Base-by-base conservation (phyloP, 2,797 vertebrate genomes). In the Syndactyla subalaris region DNA sequence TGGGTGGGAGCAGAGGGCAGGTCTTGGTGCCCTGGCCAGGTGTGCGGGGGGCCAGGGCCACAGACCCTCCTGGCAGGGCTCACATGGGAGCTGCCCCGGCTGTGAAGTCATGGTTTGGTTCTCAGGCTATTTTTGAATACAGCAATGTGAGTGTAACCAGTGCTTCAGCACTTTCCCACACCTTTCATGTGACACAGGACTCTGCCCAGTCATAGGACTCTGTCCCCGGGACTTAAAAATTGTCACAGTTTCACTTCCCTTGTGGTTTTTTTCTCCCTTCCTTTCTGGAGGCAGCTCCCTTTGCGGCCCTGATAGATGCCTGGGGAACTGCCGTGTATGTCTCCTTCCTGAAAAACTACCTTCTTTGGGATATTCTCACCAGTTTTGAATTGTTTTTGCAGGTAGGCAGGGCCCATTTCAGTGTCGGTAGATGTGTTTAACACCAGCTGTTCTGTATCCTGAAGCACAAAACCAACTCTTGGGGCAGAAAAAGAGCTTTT, bases 211-310 rank as follows among this genome's bases (percentile, higher is more conserved):
- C 94, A 94, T 4, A 95, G 95, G 82, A 81, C 89, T 90, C 67
- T 29, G 70, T 84, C 85, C 63, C 52, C 27, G 52, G 59, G 29
- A 92, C 76, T 81, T 76, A 4, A 67, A 80, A 92, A 82, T 43
- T 61, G 74, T 90, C 88, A 65, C 71, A 74, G 88, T 97, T 95
- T 96, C 95, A 90, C 93, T 97, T 96, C 95, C 85, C 20, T 57
- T 1, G 0, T 61, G 27, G 4, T 1, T 34, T 76, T 63, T 57
- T 16, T 8, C 6, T 4, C 78, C 85, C 73, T 88, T 93, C 87
- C 70, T 70, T 93, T 92, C 68, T 9, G 8, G 43, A 87, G 66
- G 32, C 66, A 38, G 76, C 89, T 97, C 89, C 62, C 43, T 81
- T 46, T 89, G 79, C 76, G 81, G 49, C 43, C 38, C 26, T 3